A percentile compares a stretch with the other conserved stretches of the same genome.
phyloP scores from a whole-genome alignment of 2,888 invertebrate species.

The Eulithis testata region DNA sequence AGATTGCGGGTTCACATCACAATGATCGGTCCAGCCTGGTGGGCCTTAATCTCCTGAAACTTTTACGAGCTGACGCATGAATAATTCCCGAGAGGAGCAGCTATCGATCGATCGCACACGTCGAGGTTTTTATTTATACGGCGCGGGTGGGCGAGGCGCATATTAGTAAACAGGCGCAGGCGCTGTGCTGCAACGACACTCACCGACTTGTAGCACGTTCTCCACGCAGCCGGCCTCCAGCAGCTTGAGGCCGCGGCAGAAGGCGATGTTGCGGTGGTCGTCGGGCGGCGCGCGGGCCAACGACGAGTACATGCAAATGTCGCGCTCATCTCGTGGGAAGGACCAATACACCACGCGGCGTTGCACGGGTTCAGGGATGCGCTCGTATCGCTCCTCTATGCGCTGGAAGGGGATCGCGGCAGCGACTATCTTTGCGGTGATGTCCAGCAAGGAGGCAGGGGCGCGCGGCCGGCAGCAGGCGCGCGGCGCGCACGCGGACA shows the following conservation, averaged over 20 bases:
- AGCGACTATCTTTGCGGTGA: constrained; percentile 93
- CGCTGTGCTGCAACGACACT: constrained; percentile 81
- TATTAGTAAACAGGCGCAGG: constrained; percentile 84
- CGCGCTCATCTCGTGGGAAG: constrained; percentile 93
- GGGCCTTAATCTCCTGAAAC: constrained; percentile 78
- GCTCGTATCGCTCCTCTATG: constrained; percentile 93
- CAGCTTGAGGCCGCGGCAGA: constrained; percentile 93
- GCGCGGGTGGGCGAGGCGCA: constrained; percentile 84
- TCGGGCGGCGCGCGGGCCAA: constrained; percentile 85
- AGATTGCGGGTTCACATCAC: constrained; percentile 48
- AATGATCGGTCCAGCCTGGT: constrained; percentile 53
- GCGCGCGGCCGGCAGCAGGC: constrained; percentile 83
- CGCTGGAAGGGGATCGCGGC: constrained; percentile 94
- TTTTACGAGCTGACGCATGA: constrained; percentile 80
- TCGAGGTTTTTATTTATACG: constrained; percentile 84
- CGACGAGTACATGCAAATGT: constrained; percentile 96
- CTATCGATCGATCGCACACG: constrained; percentile 85
- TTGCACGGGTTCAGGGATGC: constrained; percentile 95
- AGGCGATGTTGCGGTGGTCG: constrained; percentile 92
- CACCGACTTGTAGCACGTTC: constrained; percentile 95
- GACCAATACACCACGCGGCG: constrained; percentile 95
- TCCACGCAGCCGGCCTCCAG: constrained; percentile 93
- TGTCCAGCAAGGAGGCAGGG: constrained; percentile 91
- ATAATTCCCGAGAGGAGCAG: constrained; percentile 83
- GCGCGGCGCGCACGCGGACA: constrained; percentile 82